These are phyloP conservation scores for Bombus polaris DNA, from an alignment of 1,140 invertebrate genomes.

Conservation along the genomic window DNA sequence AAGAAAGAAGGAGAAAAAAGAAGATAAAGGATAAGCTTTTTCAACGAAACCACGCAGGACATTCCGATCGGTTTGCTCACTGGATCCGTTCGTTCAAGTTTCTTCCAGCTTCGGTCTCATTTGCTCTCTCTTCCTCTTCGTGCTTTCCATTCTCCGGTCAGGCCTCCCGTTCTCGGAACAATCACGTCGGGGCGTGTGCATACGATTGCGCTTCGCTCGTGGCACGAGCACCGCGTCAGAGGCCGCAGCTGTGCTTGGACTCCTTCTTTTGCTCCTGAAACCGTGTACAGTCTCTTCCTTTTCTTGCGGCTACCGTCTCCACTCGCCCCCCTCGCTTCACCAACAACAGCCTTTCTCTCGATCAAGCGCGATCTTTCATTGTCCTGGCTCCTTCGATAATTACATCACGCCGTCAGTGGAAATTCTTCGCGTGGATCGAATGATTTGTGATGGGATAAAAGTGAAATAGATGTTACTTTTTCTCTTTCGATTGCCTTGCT, in stretches of 20 bases:
- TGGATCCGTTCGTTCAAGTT: slow-evolving; percentile 20
- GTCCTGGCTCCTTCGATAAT: slow-evolving; percentile 26
- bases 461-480: too few species aligned
- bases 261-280: slow-evolving; percentile 61
- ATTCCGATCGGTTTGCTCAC: slow-evolving; percentile 41
- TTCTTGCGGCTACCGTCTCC: slow-evolving; percentile 52
- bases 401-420: slow-evolving; percentile 10
- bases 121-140: slow-evolving; percentile 39
- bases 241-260: slow-evolving; percentile 58
- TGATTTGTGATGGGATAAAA: not conserved
- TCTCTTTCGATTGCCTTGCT: too few species aligned
- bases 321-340: not conserved
- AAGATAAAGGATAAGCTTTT: not conserved
- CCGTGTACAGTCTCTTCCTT: slow-evolving; percentile 43
- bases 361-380: slow-evolving; percentile 20
- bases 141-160: slow-evolving; percentile 36
- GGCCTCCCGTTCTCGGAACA: slow-evolving; percentile 63
- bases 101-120: slow-evolving; percentile 40
- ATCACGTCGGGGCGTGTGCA: slow-evolving; percentile 65
- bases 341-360: slow-evolving; percentile 22
- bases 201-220: slow-evolving; percentile 61
- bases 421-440: not conserved
- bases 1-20: not conserved
- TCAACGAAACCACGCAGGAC: slow-evolving; percentile 35
- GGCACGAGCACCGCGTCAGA: slow-evolving; percentile 68